Evolutionary conservation across 1,140 invertebrate genomes (phyloP).

Genomic region (Chironomus striatipennis): DNA sequence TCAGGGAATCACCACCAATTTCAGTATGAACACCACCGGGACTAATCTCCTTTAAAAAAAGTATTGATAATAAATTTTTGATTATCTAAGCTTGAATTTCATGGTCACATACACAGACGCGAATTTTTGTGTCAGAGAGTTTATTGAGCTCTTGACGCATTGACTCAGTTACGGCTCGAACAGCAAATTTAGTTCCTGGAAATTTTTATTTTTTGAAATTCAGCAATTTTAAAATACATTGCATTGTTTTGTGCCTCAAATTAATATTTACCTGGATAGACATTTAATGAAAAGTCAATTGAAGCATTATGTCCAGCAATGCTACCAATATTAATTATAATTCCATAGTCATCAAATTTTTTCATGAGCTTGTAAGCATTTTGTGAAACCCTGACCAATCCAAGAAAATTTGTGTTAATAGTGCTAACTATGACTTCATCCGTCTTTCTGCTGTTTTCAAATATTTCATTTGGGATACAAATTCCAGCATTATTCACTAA

Average conservation of each 20-base stretch:
- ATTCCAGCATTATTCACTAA: too few relatives aligned
- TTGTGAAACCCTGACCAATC: constrained; percentile 42
- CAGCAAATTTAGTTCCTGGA: constrained; percentile 51
- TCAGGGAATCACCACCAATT: background rate
- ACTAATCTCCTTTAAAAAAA: background rate
- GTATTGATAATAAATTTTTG: background rate
- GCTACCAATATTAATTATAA: constrained; percentile 56
- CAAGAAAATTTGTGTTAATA: constrained; percentile 44
- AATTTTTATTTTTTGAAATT: too few relatives aligned
- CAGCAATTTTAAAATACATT: too few relatives aligned
- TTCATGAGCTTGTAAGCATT: constrained; percentile 49
- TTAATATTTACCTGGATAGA: too few relatives aligned
- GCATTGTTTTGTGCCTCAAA: too few relatives aligned
- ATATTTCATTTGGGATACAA: background rate
- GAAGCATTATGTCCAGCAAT: background rate
- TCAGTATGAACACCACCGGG: background rate
- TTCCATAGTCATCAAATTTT: constrained; percentile 47
- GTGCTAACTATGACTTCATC: background rate
- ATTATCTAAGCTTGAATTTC: background rate
- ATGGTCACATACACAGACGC: constrained; percentile 42
- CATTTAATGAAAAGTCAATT: too few relatives aligned
- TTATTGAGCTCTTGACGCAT: constrained; percentile 49
- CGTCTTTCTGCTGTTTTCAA: background rate
- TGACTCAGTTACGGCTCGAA: constrained; percentile 50
- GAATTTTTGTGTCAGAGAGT: constrained; percentile 45